A percentile compares a stretch with the other conserved stretches of the same genome.
These are phyloP conservation scores for Parus major DNA, from an alignment of 2,113 vertebrate species.

Conservation along the genomic window DNA sequence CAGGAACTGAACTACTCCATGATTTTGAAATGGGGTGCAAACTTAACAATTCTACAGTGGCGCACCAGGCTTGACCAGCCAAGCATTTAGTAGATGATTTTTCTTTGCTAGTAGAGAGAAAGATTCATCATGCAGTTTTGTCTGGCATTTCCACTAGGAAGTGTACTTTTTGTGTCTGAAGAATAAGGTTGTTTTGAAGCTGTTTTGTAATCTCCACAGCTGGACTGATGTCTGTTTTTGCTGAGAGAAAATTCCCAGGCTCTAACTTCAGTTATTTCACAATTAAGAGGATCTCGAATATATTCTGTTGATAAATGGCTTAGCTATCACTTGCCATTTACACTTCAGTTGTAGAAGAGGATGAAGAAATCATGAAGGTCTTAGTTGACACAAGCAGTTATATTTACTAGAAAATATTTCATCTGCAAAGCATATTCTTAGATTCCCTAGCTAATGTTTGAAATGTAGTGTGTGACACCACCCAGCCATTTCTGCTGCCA, in stretches of 20 bases:
- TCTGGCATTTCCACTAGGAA: background rate
- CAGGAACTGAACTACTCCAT: background rate
- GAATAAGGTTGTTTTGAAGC: background rate
- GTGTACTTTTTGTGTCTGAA: background rate
- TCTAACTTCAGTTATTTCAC: background rate
- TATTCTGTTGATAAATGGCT: background rate
- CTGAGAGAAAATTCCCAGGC: background rate
- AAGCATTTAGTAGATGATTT: background rate
- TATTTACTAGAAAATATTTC: background rate
- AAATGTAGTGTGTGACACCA: background rate
- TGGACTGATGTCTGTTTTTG: background rate
- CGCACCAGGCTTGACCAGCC: background rate
- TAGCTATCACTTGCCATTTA: background rate
- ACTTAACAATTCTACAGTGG: background rate
- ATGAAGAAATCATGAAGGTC: background rate
- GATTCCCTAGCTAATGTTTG: background rate
- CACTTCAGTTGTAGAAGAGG: background rate
- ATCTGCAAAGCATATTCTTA: background rate
- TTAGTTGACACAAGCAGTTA: background rate
- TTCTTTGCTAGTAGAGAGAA: background rate
- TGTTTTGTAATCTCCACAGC: background rate
- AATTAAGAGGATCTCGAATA: background rate
- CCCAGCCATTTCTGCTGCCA: background rate
- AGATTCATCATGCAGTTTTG: background rate
- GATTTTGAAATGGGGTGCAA: background rate